Conservation (phyloP, 2,888 invertebrate genomes). For the Mythimna loreyi region DNA sequence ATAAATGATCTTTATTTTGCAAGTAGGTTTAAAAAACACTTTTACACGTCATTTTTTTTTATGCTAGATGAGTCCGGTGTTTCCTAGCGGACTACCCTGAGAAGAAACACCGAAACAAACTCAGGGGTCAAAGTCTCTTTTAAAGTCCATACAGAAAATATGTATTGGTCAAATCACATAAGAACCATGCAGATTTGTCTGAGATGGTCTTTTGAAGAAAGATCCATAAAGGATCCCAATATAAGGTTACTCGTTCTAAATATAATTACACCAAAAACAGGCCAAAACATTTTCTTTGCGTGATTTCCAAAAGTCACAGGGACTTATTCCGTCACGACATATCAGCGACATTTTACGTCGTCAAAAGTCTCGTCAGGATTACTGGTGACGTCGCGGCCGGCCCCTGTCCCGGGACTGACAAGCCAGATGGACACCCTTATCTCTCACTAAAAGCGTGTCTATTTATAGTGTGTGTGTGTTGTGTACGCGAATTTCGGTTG, state of each 20-base stretch:
- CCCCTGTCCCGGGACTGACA: slow-evolving; percentile 69
- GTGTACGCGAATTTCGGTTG: slow-evolving; percentile 12
- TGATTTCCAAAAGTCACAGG: slow-evolving; percentile 63
- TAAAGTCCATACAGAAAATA: no score
- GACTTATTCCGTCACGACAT: slow-evolving; percentile 69
- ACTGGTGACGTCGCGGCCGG: slow-evolving; percentile 65
- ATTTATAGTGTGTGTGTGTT: slow-evolving; percentile 50
- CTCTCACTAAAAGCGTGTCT: slow-evolving; percentile 66
- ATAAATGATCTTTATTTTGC: no score
- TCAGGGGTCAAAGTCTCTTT: no score
- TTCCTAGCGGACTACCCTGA: no score
- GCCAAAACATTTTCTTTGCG: slow-evolving; percentile 63
- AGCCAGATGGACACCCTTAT: slow-evolving; percentile 70
- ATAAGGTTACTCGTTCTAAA: slow-evolving; percentile 15
- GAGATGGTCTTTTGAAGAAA: no score
- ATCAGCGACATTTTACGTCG: slow-evolving; percentile 69
- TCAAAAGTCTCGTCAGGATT: slow-evolving; percentile 72
- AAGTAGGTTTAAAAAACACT: no score
- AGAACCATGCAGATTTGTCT: no score
- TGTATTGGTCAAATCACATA: no score
- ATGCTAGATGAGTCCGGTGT: no score
- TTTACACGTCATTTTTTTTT: no score
- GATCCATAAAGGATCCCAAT: no score
- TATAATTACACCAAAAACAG: slow-evolving; percentile 42
- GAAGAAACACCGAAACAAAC: no score